These are phyloP conservation scores for Formica selysi DNA, from an alignment of 1,140 invertebrate species.

Conservation along the genomic window DNA sequence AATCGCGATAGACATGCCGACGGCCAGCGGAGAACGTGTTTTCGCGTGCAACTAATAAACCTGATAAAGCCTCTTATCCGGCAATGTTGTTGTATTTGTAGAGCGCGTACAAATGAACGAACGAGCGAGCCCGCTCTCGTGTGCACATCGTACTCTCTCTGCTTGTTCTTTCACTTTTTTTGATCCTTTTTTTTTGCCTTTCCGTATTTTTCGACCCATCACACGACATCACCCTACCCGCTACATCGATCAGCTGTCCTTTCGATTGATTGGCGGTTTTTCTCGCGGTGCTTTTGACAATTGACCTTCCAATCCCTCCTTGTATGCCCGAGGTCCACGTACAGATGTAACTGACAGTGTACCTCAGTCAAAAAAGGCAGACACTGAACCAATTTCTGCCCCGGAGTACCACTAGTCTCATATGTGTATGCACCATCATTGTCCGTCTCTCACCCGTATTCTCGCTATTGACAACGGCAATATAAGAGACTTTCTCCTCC, in stretches of 20 bases:
- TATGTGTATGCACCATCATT: conserved; percentile 36
- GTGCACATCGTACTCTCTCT: not conserved
- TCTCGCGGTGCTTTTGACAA: conserved; percentile 67
- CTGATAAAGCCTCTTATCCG: conserved; percentile 7
- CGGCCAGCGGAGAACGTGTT: not conserved
- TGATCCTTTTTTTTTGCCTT: conserved; percentile 5
- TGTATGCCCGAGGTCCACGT: not conserved
- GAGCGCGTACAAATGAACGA: conserved; percentile 10
- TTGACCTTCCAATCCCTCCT: conserved; percentile 33
- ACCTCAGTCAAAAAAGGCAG: conserved; percentile 68
- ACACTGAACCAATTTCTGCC: conserved; percentile 63
- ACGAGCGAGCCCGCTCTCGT: not conserved
- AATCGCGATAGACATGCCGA: not conserved
- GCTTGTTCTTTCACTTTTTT: conserved; percentile 11
- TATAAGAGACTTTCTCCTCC: conserved; percentile 25
- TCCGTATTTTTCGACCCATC: conserved; percentile 29
- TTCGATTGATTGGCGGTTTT: conserved; percentile 69
- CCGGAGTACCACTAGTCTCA: not conserved
- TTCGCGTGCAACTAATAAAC: conserved; percentile 34
- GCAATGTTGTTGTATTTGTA: not conserved
- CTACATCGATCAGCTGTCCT: conserved; percentile 18
- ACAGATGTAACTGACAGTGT: conserved; percentile 67
- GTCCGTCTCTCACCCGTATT: conserved; percentile 3
- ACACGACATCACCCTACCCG: conserved; percentile 12
- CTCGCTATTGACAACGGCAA: conserved; percentile 40